A percentile compares a stretch with the other conserved stretches of the same genome.
Evolutionary conservation across 1,140 invertebrate species (phyloP).

Genomic region (Drosophila parabipectinata): DNA sequence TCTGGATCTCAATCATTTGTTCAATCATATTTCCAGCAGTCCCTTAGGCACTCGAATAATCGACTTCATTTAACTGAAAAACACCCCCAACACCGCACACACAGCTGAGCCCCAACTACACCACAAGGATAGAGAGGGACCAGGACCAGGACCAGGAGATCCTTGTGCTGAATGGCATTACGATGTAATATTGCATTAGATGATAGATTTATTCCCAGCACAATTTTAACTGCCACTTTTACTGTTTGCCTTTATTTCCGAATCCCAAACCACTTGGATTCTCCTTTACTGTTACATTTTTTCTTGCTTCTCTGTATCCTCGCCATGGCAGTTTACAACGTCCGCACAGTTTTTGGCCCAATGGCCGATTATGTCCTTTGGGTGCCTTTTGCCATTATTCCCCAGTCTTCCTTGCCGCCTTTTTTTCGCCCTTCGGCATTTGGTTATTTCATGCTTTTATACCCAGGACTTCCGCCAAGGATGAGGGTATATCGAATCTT

Average conservation of each 20-base stretch:
- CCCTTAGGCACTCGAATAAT: constrained; percentile 68
- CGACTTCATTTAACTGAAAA: constrained; percentile 79
- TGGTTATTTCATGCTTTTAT: neutral
- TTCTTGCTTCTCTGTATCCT: constrained; percentile 3
- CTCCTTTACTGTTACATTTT: constrained; percentile 12
- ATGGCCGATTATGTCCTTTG: constrained; percentile 80
- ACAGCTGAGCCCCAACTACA: constrained; percentile 29
- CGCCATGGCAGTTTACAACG: constrained; percentile 65
- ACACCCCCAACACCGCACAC: constrained; percentile 13
- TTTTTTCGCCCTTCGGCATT: neutral
- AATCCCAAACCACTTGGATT: constrained; percentile 23
- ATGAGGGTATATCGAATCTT: neutral
- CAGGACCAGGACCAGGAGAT: neutral
- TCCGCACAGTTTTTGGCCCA: constrained; percentile 67
- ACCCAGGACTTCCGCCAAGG: neutral
- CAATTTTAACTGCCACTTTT: constrained; percentile 79
- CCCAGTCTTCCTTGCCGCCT: constrained; percentile 2
- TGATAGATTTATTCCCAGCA: constrained; percentile 80
- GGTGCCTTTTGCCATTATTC: constrained; percentile 66
- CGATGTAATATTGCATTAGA: constrained; percentile 80
- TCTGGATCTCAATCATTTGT: constrained; percentile 41
- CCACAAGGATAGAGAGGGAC: neutral
- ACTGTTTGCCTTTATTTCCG: constrained; percentile 50
- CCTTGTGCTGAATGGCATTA: constrained; percentile 51
- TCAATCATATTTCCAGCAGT: constrained; percentile 64